Evolutionary conservation across 2,797 vertebrate genomes (phyloP).

Genomic region (Tympanoctomys barrerae): DNA sequence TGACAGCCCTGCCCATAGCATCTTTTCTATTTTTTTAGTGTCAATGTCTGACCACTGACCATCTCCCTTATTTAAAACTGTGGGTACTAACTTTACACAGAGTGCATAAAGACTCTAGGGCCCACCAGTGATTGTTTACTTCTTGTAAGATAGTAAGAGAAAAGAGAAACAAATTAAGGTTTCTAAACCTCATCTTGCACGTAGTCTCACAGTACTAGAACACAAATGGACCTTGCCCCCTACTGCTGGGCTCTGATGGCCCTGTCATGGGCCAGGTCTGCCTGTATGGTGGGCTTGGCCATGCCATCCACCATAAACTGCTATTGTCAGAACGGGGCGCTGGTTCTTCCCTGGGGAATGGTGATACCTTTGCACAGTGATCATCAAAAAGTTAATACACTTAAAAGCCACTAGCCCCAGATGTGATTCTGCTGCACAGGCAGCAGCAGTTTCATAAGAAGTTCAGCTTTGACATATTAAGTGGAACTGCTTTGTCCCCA

Average conservation of each 20-base stretch:
- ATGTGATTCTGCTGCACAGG: neutral
- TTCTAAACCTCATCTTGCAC: neutral
- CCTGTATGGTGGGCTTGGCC: fast-evolving
- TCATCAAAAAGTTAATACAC: neutral
- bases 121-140: neutral
- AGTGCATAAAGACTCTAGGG: neutral
- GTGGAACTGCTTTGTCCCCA: neutral
- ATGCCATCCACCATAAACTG: fast-evolving
- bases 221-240: neutral
- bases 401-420: neutral
- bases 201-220: neutral
- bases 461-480: neutral
- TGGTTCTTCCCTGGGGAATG: neutral
- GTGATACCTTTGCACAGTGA: fast-evolving
- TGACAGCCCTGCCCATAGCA: fast-evolving
- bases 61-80: neutral
- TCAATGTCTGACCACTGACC: neutral
- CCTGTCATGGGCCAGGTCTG: fast-evolving
- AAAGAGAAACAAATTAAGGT: neutral
- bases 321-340: neutral
- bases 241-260: fast-evolving
- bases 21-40: too few relatives aligned
- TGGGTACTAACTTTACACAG: too few relatives aligned
- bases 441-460: neutral
- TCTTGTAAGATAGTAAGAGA: neutral